phyloP scores from a whole-genome alignment of 2,888 invertebrate species.

The Netelia inedita region DNA sequence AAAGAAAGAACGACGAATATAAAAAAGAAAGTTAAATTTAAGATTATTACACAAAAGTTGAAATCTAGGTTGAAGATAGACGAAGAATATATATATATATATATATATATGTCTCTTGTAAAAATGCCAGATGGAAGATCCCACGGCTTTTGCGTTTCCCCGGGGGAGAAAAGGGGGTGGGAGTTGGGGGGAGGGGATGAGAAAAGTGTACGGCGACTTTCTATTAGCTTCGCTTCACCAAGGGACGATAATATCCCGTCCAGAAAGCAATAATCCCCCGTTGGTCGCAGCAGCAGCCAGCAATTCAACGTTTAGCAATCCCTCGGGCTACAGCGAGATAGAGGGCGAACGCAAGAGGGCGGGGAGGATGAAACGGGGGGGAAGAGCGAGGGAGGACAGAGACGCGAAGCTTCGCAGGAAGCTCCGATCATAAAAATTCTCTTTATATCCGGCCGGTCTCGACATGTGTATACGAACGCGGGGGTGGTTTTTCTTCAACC shows the following conservation, averaged over 20 bases:
- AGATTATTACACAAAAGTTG: constrained; percentile 1
- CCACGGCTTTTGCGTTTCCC: too few species aligned
- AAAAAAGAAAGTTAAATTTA: background rate
- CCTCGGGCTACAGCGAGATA: constrained; percentile 19
- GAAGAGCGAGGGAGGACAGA: constrained; percentile 5
- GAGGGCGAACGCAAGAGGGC: constrained; percentile 3
- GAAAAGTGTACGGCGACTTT: constrained; percentile 31
- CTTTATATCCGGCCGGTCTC: constrained; percentile 56
- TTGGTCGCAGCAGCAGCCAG: constrained; percentile 39
- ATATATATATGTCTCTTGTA: too few species aligned
- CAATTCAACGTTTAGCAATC: constrained; percentile 57
- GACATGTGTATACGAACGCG: constrained; percentile 27
- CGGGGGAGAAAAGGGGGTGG: background rate
- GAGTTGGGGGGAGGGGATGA: background rate
- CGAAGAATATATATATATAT: background rate
- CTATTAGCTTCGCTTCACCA: constrained; percentile 41
- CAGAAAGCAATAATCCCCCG: constrained; percentile 60
- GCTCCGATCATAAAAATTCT: constrained; percentile 67
- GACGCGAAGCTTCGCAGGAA: constrained; percentile 16
- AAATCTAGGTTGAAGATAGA: constrained; percentile 1
- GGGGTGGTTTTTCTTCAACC: constrained; percentile 5
- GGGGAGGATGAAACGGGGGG: constrained; percentile 8
- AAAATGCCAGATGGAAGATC: too few species aligned
- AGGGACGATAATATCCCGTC: constrained; percentile 55
- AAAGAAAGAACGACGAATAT: too few species aligned